Conservation (phyloP, 2,113 vertebrate species). For the Hippoglossus stenolepis region DNA sequence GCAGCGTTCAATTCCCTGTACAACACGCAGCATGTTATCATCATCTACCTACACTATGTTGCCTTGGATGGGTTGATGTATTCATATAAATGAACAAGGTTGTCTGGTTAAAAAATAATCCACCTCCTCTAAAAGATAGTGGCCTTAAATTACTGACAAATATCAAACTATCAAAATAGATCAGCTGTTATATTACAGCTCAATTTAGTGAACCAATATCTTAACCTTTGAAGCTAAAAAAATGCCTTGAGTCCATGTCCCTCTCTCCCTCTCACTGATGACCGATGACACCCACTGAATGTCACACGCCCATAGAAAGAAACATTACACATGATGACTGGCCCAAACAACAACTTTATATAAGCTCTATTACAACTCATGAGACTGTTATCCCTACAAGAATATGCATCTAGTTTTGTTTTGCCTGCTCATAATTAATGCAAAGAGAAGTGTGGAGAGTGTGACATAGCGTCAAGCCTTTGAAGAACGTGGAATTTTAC, state of each 20-base stretch:
- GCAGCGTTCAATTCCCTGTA: no score
- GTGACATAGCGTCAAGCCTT: neutral
- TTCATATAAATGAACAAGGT: no score
- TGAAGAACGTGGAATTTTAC: neutral
- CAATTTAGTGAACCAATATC: neutral
- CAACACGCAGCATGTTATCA: no score
- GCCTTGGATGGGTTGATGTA: no score
- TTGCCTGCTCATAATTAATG: neutral
- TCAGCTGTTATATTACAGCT: neutral
- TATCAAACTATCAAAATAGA: neutral
- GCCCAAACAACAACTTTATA: neutral
- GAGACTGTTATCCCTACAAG: no score
- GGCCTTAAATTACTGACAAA: neutral
- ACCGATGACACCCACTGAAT: neutral
- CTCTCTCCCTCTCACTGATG: neutral
- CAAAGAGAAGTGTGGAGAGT: neutral
- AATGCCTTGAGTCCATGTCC: no score
- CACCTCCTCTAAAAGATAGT: no score
- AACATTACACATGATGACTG: neutral
- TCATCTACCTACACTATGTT: no score
- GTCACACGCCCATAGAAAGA: neutral
- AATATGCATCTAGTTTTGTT: neutral
- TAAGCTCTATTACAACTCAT: neutral
- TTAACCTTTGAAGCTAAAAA: no score
- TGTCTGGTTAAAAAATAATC: no score